A percentile compares a stretch with the other conserved stretches of the same genome.
These are phyloP conservation scores for Argyrosomus regius DNA, from an alignment of 2,797 vertebrate species.

Conservation along the genomic window DNA sequence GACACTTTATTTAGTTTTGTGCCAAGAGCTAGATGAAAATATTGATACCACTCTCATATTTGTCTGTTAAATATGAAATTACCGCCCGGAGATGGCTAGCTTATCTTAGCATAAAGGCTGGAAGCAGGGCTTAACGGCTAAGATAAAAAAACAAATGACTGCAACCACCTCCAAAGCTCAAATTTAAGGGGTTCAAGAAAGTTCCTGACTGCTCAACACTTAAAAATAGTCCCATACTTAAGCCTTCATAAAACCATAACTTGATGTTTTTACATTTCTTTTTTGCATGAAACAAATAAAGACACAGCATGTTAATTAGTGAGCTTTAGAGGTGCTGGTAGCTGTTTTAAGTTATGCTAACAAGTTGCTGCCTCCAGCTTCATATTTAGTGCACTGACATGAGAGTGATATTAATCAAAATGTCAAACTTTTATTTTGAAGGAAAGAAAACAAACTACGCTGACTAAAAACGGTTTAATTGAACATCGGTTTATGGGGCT, in stretches of 20 bases:
- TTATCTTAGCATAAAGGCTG: background rate
- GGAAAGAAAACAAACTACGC: background rate
- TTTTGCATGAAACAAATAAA: background rate
- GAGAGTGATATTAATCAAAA: background rate
- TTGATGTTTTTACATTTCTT: background rate
- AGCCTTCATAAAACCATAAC: background rate
- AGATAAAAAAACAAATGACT: background rate
- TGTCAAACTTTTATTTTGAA: background rate
- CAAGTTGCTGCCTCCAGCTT: background rate
- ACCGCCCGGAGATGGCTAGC: background rate
- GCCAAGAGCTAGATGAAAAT: background rate
- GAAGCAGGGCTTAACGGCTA: background rate
- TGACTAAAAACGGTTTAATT: background rate
- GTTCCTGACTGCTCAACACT: too few relatives aligned
- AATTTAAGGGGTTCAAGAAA: background rate
- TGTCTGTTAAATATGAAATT: background rate
- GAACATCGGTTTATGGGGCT: slow-evolving; percentile 11
- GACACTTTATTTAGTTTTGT: background rate
- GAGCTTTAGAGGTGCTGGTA: background rate
- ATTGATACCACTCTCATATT: background rate
- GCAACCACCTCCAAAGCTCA: background rate
- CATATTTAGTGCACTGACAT: background rate
- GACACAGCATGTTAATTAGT: background rate
- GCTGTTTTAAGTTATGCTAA: slow-evolving; percentile 2
- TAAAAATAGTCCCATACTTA: background rate